Conservation (phyloP, 2,888 invertebrate genomes). For the Ptilodon capucinus region DNA sequence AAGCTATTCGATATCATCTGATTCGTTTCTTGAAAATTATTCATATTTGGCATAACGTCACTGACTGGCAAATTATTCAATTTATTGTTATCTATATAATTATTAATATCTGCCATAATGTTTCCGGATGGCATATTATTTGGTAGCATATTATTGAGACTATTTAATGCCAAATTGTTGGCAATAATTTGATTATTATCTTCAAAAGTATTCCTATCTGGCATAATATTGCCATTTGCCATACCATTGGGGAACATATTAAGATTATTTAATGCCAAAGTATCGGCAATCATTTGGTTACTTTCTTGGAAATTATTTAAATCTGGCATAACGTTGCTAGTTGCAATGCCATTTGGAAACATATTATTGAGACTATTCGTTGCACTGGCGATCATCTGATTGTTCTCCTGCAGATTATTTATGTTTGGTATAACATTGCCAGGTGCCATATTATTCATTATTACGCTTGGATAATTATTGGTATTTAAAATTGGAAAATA, state of each 20-base stretch:
- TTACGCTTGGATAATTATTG: neutral
- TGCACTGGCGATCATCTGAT: neutral
- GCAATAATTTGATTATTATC: neutral
- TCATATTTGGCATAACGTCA: neutral
- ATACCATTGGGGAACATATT: neutral
- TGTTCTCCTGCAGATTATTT: conserved; percentile 16
- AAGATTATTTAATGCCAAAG: neutral
- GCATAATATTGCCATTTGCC: neutral
- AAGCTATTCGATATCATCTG: neutral
- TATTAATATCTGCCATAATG: conserved; percentile 10
- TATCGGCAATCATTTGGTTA: neutral
- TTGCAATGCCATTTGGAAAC: neutral
- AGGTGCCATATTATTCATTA: neutral
- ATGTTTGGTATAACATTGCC: conserved; percentile 6
- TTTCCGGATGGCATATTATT: conserved; percentile 1
- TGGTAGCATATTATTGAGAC: conserved; percentile 6
- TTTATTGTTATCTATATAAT: conserved; percentile 15
- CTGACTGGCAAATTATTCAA: conserved; percentile 13
- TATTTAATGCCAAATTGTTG: neutral
- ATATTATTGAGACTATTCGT: conserved; percentile 4
- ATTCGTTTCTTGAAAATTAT: neutral
- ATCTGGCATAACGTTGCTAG: neutral
- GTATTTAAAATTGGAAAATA: neutral
- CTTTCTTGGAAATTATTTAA: neutral
- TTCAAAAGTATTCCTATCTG: neutral